phyloP scores from a whole-genome alignment of 1,140 invertebrate genomes.

The Drosophila oshimai region DNA sequence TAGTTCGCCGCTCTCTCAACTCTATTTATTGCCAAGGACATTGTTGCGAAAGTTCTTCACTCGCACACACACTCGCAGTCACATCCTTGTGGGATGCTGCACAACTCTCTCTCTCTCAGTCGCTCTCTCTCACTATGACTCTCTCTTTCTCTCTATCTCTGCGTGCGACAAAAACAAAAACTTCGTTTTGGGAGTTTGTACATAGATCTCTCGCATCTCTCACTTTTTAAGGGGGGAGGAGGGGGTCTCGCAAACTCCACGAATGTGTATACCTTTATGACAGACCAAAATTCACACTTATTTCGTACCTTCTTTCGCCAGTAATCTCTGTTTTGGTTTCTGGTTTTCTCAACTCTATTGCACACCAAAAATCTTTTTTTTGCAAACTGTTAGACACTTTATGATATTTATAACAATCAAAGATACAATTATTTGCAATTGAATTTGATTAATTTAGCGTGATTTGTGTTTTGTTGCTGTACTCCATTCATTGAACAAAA shows the following conservation, averaged over 20 bases:
- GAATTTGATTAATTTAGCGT: constrained; percentile 36
- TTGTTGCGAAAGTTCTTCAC: constrained; percentile 40
- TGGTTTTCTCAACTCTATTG: constrained; percentile 48
- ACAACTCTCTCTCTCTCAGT: constrained; percentile 60
- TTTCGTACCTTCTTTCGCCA: constrained; percentile 48
- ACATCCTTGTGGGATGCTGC: constrained; percentile 54
- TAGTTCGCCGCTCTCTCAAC: background rate
- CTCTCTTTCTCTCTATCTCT: constrained; percentile 8
- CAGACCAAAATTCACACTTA: constrained; percentile 4
- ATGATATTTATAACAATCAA: constrained; percentile 47
- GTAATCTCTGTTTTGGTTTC: constrained; percentile 32
- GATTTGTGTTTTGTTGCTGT: constrained; percentile 24
- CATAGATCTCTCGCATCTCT: constrained; percentile 37
- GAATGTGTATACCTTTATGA: constrained; percentile 54
- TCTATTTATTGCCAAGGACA: constrained; percentile 45
- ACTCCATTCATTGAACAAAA: constrained; percentile 64
- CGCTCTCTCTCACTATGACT: constrained; percentile 16
- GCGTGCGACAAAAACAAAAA: constrained; percentile 29
- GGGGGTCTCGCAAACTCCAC: constrained; percentile 11
- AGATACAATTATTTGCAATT: constrained; percentile 15
- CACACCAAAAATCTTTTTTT: constrained; percentile 51
- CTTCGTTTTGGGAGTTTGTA: constrained; percentile 41
- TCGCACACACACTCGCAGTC: constrained; percentile 3
- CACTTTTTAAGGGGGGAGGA: background rate
- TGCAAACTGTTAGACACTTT: constrained; percentile 69